A percentile compares a stretch with the other conserved stretches of the same genome.
phyloP scores from a whole-genome alignment of 1,140 invertebrate genomes.

The Hyposmocoma kahamanoa region DNA sequence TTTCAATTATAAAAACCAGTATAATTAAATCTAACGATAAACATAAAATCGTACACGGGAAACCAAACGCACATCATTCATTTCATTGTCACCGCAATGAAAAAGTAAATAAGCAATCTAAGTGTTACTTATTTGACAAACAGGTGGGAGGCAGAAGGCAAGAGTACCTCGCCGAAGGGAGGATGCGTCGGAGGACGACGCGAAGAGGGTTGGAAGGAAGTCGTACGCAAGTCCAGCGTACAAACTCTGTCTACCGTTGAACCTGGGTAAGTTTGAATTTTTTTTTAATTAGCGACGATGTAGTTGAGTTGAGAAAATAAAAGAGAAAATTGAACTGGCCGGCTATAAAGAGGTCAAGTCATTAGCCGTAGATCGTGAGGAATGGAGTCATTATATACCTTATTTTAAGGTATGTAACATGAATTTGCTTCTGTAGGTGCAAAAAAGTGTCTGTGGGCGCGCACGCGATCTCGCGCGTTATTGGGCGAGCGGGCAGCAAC shows the following conservation, averaged over 20 bases:
- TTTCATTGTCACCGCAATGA: background rate
- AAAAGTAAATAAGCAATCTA: background rate
- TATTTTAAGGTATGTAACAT: no score
- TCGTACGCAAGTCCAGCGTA: conserved; percentile 85
- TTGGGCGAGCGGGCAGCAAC: conserved; percentile 96
- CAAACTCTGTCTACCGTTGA: conserved; percentile 72
- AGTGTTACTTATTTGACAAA: background rate
- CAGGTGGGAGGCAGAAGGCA: conserved; percentile 54
- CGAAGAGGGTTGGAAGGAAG: conserved; percentile 98
- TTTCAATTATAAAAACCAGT: no score
- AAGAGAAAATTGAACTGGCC: no score
- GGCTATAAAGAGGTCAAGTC: no score
- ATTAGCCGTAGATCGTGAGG: no score
- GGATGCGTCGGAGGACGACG: conserved; percentile 74
- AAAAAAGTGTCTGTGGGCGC: conserved; percentile 89
- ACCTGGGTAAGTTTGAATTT: conserved; percentile 67
- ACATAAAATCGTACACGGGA: no score
- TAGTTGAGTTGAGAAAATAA: no score
- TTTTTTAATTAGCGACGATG: no score
- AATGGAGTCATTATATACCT: no score
- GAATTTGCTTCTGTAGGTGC: conserved; percentile 29
- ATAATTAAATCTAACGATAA: no score
- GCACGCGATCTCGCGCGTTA: conserved; percentile 95
- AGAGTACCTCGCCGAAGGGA: conserved; percentile 53
- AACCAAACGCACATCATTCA: background rate